These are phyloP conservation scores for Lagocephalus sceleratus DNA, from an alignment of 2,797 vertebrate genomes.

Conservation along the genomic window DNA sequence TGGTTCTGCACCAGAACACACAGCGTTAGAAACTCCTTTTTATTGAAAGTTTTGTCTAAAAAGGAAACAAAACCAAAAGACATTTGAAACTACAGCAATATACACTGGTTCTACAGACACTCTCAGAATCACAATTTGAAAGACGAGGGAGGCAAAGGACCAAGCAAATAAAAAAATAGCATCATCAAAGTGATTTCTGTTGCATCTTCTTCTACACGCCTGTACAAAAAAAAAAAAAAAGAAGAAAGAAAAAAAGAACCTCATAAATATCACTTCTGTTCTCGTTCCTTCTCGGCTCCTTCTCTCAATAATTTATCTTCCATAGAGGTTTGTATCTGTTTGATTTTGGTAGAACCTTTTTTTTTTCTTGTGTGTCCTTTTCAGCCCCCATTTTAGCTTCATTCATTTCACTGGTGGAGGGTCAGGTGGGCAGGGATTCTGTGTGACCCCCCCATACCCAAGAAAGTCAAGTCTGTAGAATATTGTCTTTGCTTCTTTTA, in stretches of 20 bases:
- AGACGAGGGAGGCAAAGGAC: constrained; percentile 78
- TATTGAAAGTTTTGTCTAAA: constrained; percentile 99
- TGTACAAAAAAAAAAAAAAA: constrained; percentile 65
- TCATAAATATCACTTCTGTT: constrained; percentile 78
- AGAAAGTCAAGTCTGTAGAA: constrained; percentile 13
- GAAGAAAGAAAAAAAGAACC: constrained; percentile 56
- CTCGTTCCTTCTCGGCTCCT: constrained; percentile 27
- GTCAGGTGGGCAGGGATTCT: constrained; percentile 22
- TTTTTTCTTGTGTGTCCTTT: constrained; percentile 29
- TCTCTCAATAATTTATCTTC: constrained; percentile 69
- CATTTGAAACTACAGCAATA: constrained; percentile 93
- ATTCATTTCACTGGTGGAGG: constrained; percentile 36
- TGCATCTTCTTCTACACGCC: constrained; percentile 77
- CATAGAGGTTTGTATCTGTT: constrained; percentile 65
- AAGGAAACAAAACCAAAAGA: constrained; percentile 81
- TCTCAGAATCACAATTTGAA: constrained; percentile 80
- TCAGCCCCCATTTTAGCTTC: constrained; percentile 21
- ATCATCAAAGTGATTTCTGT: constrained; percentile 75
- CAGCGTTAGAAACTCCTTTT: constrained; percentile 50
- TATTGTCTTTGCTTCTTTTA: not conserved
- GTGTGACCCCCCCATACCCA: constrained; percentile 15
- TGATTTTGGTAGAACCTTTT: constrained; percentile 65
- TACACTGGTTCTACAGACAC: constrained; percentile 98
- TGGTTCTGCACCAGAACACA: constrained; percentile 10
- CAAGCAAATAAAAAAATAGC: constrained; percentile 81